Percentiles rank a stretch among this genome's conserved stretches.
Conservation (phyloP, 2,888 invertebrate genomes). For the Drosophila putrida region DNA sequence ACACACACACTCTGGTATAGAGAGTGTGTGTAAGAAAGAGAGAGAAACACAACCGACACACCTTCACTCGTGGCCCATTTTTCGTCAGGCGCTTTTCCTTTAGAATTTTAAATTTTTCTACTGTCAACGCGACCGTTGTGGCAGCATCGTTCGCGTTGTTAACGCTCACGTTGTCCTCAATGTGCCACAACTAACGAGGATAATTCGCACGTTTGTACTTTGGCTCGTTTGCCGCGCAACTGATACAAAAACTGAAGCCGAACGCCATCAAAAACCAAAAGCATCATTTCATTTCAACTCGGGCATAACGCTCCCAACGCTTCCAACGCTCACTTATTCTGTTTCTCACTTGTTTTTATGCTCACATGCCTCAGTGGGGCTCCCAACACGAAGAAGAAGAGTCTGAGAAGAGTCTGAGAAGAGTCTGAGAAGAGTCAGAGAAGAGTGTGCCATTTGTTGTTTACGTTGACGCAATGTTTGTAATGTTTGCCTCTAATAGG, state of each 20-base stretch:
- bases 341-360: constrained; percentile 14
- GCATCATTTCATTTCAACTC: constrained; percentile 45
- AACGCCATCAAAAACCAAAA: constrained; percentile 39
- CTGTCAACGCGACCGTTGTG: constrained; percentile 60
- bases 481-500: constrained; percentile 1
- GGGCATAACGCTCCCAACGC: neutral
- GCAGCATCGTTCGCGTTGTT: constrained; percentile 48
- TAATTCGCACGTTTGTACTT: constrained; percentile 73
- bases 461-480: constrained; percentile 32
- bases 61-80: constrained; percentile 77
- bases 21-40: neutral
- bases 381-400: constrained; percentile 15
- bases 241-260: constrained; percentile 55
- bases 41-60: constrained; percentile 58
- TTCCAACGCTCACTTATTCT: constrained; percentile 18
- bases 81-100: constrained; percentile 66
- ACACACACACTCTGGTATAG: constrained; percentile 10
- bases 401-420: neutral
- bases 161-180: constrained; percentile 48
- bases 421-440: neutral
- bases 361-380: constrained; percentile 33
- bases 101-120: constrained; percentile 64
- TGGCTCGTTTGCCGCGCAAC: constrained; percentile 71
- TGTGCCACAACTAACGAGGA: constrained; percentile 45
- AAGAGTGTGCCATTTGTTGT: constrained; percentile 23